phyloP scores from a whole-genome alignment of 2,113 vertebrate species.

The Heterocephalus glaber region DNA sequence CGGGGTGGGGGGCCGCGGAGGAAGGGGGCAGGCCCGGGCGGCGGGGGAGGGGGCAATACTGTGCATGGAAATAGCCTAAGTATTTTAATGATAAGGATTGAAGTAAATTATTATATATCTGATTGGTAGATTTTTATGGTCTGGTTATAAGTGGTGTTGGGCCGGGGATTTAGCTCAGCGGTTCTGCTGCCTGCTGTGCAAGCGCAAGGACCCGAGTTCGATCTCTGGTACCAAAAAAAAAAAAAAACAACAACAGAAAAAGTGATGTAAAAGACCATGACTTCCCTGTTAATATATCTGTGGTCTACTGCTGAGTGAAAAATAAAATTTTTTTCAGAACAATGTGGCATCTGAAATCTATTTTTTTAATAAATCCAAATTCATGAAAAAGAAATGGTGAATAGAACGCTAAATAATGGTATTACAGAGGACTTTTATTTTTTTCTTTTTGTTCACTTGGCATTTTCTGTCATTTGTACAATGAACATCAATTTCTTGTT shows the following conservation, averaged over 20 bases:
- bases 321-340: neutral
- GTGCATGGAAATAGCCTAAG: neutral
- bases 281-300: conserved; percentile 2
- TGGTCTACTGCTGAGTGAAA: neutral
- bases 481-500: neutral
- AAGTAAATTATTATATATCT: neutral
- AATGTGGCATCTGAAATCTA: neutral
- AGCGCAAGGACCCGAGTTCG: too few species aligned
- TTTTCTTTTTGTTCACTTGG: conserved; percentile 8
- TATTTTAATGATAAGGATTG: conserved; percentile 8
- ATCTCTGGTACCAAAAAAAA: too few species aligned
- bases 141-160: too few species aligned
- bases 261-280: neutral
- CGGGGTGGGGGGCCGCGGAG: too few species aligned
- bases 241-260: too few species aligned
- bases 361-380: neutral
- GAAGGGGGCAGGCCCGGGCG: too few species aligned
- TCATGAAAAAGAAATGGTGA: neutral
- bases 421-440: neutral
- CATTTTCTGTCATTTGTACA: neutral
- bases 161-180: too few species aligned
- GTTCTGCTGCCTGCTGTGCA: too few species aligned
- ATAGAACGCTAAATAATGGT: neutral
- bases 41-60: too few species aligned
- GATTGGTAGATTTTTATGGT: conserved; percentile 1